Conservation (phyloP, 2,113 vertebrate species). For the Anser cygnoides region DNA sequence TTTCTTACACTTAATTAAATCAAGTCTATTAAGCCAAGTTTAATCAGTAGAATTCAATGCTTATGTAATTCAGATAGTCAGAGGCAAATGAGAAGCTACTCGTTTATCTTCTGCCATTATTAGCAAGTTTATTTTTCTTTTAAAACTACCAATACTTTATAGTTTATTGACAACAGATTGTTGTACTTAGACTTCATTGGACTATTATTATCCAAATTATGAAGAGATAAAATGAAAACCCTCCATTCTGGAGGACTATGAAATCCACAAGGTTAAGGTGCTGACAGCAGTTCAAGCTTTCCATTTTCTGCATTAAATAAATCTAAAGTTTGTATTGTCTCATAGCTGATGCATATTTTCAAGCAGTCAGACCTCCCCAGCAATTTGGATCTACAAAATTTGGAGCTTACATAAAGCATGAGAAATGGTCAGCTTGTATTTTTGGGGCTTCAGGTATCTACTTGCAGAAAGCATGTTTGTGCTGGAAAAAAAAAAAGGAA, state of each 20-base stretch:
- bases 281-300: not conserved
- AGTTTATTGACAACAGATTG: not conserved
- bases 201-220: not conserved
- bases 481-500: not conserved
- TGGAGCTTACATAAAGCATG: not conserved
- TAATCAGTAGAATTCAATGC: not conserved
- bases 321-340: not conserved
- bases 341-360: not conserved
- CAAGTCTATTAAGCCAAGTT: not conserved
- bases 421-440: not conserved
- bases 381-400: not conserved
- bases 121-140: not conserved
- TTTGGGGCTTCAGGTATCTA: not conserved
- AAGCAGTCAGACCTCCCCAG: not conserved
- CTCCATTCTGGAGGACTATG: not conserved
- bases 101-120: not conserved
- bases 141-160: not conserved
- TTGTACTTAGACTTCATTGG: not conserved
- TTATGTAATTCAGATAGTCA: not conserved
- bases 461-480: not conserved
- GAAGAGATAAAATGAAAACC: not conserved
- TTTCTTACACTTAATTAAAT: not conserved
- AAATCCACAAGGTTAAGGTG: not conserved
- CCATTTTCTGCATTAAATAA: not conserved
- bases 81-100: not conserved